These are phyloP conservation scores for Rapana venosa DNA, from an alignment of 2,888 invertebrate genomes.

Conservation along the genomic window DNA sequence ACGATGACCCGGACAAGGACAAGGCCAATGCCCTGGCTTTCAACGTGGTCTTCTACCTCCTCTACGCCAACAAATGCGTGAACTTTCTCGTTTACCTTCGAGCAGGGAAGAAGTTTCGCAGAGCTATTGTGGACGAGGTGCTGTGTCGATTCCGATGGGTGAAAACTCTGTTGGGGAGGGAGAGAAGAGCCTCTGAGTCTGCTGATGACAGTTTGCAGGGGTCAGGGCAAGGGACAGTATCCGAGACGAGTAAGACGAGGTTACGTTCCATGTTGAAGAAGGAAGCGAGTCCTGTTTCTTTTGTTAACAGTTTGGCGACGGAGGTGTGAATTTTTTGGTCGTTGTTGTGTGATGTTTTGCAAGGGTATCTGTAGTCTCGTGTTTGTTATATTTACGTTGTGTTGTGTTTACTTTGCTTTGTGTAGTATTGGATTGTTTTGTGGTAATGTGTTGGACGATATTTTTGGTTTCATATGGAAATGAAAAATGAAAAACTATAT, in stretches of 20 bases:
- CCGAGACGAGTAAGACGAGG: not conserved
- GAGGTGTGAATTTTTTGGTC: not conserved
- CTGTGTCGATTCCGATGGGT: not conserved
- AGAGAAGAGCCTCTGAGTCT: not conserved
- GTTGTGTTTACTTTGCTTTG: too few species aligned
- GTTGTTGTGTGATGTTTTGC: not conserved
- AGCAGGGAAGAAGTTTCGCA: constrained; percentile 62
- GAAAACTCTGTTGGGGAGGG: not conserved
- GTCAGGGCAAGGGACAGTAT: not conserved
- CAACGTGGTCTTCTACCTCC: constrained; percentile 64
- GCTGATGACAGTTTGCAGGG: not conserved
- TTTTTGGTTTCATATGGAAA: too few species aligned
- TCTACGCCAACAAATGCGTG: constrained; percentile 67
- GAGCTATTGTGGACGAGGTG: constrained; percentile 48
- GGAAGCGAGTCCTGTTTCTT: not conserved
- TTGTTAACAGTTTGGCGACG: not conserved
- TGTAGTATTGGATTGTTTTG: too few species aligned
- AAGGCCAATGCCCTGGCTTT: constrained; percentile 58
- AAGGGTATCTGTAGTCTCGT: too few species aligned
- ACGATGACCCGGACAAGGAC: constrained; percentile 52
- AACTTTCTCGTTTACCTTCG: constrained; percentile 65
- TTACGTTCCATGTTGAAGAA: not conserved
- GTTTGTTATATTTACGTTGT: too few species aligned
- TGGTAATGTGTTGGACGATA: too few species aligned
- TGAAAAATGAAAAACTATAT: too few species aligned